Percentiles rank a stretch among this genome's conserved stretches.
phyloP scores from a whole-genome alignment of 2,797 vertebrate species.

The Peromyscus eremicus region DNA sequence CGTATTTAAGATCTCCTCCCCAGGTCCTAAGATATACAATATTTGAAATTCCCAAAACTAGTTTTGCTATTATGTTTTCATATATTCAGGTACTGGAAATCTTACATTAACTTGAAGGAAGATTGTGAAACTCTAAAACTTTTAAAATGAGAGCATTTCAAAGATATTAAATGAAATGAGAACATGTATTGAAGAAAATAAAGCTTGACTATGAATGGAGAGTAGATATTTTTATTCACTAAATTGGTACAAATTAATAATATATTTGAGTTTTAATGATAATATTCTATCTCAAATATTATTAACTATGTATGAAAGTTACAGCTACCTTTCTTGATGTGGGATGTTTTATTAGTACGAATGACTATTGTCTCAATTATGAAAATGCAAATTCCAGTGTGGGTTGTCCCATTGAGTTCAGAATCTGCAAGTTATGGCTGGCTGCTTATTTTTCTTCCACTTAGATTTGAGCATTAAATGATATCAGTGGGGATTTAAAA shows the following conservation, averaged over 20 bases:
- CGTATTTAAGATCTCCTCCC: background rate
- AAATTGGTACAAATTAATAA: constrained; percentile 40
- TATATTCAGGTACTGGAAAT: background rate
- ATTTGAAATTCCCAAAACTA: background rate
- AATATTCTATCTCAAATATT: constrained; percentile 37
- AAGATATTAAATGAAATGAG: constrained; percentile 22
- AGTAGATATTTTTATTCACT: background rate
- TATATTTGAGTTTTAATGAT: background rate
- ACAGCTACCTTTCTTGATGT: background rate
- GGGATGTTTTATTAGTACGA: constrained; percentile 27
- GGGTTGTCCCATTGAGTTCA: background rate
- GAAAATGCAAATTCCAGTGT: constrained; percentile 53
- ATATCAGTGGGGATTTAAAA: constrained; percentile 52
- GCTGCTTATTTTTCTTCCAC: background rate
- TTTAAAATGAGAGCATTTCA: background rate
- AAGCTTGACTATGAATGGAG: background rate
- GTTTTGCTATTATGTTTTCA: background rate
- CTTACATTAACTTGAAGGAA: background rate
- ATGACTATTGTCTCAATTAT: background rate
- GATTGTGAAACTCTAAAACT: background rate
- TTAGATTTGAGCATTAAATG: constrained; percentile 61
- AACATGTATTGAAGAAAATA: background rate
- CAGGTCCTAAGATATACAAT: background rate
- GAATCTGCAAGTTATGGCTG: background rate
- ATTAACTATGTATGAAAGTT: constrained; percentile 22